Evolutionary conservation across 2,888 invertebrate genomes (phyloP).

Genomic region (Chloroclysta siterata): DNA sequence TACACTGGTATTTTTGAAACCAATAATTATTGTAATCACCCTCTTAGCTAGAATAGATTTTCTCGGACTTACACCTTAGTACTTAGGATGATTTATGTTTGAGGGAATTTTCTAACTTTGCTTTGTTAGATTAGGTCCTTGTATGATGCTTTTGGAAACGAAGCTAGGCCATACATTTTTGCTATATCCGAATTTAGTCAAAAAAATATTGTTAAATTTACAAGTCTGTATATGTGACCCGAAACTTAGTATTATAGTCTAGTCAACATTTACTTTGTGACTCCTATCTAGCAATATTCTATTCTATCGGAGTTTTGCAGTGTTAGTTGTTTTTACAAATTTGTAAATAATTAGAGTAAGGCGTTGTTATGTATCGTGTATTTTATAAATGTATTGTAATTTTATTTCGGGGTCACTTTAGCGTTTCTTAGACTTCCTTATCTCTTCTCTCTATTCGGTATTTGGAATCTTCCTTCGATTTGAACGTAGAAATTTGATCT

Average conservation of each 20-base stretch:
- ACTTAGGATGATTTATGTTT: neutral
- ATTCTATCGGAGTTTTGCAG: constrained; percentile 17
- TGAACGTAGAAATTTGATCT: constrained; percentile 38
- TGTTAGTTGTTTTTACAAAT: constrained; percentile 32
- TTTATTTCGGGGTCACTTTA: constrained; percentile 37
- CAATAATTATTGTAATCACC: constrained; percentile 6
- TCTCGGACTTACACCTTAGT: constrained; percentile 8
- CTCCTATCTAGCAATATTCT: constrained; percentile 15
- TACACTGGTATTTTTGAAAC: constrained; percentile 19
- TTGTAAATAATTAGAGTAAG: constrained; percentile 44
- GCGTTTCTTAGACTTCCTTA: constrained; percentile 36
- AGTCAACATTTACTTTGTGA: constrained; percentile 32
- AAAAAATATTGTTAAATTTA: constrained; percentile 5
- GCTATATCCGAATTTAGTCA: constrained; percentile 23
- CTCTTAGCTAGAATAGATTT: constrained; percentile 21
- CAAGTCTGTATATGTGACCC: constrained; percentile 11
- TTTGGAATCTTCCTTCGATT: constrained; percentile 37
- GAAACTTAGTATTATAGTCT: constrained; percentile 30
- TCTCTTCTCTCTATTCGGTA: constrained; percentile 31
- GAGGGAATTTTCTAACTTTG: constrained; percentile 13
- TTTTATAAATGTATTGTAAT: constrained; percentile 36
- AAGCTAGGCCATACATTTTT: constrained; percentile 17
- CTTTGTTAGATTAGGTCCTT: constrained; percentile 19
- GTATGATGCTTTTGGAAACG: constrained; percentile 10
- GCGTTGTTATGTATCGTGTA: constrained; percentile 42